phyloP scores from a whole-genome alignment of 1,140 invertebrate genomes.

The Orussus abietinus region DNA sequence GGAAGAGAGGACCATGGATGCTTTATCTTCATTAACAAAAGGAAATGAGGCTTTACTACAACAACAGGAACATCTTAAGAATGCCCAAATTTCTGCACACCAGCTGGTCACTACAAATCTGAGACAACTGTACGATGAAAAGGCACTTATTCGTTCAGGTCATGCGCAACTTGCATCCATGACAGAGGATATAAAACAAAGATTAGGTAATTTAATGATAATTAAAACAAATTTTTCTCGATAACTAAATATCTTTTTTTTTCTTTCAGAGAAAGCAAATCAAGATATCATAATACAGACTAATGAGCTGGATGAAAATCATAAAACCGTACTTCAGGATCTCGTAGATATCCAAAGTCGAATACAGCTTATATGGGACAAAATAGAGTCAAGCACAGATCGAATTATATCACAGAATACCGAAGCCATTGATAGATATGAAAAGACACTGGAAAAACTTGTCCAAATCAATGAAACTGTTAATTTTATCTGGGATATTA shows the following conservation, averaged over 20 bases:
- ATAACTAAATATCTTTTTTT: constrained; percentile 1
- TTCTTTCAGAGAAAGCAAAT: constrained; percentile 49
- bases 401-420: constrained; percentile 57
- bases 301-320: constrained; percentile 49
- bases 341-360: constrained; percentile 56
- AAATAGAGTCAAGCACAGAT: constrained; percentile 52
- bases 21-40: constrained; percentile 50
- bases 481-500: constrained; percentile 52
- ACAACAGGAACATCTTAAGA: constrained; percentile 55
- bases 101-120: constrained; percentile 57
- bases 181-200: constrained; percentile 56
- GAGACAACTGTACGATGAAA: constrained; percentile 58
- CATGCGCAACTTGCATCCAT: constrained; percentile 57
- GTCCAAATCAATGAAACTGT: constrained; percentile 61
- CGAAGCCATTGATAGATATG: constrained; percentile 55
- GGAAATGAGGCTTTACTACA: constrained; percentile 55
- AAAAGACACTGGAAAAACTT: constrained; percentile 58
- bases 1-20: constrained; percentile 52
- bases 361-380: constrained; percentile 54
- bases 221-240: neutral
- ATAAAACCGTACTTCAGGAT: constrained; percentile 58
- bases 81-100: constrained; percentile 54
- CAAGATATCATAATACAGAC: constrained; percentile 52
- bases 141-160: constrained; percentile 58
- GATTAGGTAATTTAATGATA: constrained; percentile 50